Evolutionary conservation across 2,797 vertebrate genomes (phyloP).

Genomic region (Oreortyx pictus): DNA sequence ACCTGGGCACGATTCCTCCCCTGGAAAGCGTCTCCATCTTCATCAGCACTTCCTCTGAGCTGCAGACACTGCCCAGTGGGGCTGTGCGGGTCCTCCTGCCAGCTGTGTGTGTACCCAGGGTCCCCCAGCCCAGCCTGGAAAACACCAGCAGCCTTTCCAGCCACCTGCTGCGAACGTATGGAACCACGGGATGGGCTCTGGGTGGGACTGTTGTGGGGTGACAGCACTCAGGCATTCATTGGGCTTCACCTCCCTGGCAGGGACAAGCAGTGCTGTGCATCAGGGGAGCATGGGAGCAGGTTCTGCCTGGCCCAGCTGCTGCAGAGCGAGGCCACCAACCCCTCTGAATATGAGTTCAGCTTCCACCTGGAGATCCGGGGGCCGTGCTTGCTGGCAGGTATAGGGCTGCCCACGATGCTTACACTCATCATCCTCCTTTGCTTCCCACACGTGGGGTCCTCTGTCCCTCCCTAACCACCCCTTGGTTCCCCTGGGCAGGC

Average conservation of each 20-base stretch:
- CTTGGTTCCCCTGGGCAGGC: slow-evolving; percentile 76
- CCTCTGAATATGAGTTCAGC: slow-evolving; percentile 93
- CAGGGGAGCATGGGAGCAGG: slow-evolving; percentile 77
- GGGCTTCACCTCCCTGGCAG: slow-evolving; percentile 55
- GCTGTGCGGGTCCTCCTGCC: slow-evolving; percentile 90
- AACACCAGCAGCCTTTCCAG: slow-evolving; percentile 79
- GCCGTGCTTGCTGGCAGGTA: slow-evolving; percentile 93
- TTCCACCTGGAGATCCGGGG: slow-evolving; percentile 95
- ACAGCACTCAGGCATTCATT: rapidly evolving
- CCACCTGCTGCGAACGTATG: slow-evolving; percentile 85
- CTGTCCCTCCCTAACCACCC: not conserved
- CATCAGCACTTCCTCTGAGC: slow-evolving; percentile 95
- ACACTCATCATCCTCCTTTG: not conserved
- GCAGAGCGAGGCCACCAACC: slow-evolving; percentile 89
- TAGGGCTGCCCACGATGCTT: not conserved
- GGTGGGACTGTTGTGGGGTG: not conserved
- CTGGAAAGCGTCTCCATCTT: slow-evolving; percentile 91
- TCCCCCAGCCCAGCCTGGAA: slow-evolving; percentile 86
- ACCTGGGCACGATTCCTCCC: slow-evolving; percentile 89
- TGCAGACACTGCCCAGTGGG: slow-evolving; percentile 89
- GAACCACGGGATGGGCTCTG: rapidly evolving
- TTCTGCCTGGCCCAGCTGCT: slow-evolving; percentile 86
- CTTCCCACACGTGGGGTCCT: not conserved
- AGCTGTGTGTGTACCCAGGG: slow-evolving; percentile 87
- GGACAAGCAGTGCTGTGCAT: slow-evolving; percentile 76